These are phyloP conservation scores for Paraescarpia echinospica DNA, from an alignment of 1,140 invertebrate species.

Conservation along the genomic window DNA sequence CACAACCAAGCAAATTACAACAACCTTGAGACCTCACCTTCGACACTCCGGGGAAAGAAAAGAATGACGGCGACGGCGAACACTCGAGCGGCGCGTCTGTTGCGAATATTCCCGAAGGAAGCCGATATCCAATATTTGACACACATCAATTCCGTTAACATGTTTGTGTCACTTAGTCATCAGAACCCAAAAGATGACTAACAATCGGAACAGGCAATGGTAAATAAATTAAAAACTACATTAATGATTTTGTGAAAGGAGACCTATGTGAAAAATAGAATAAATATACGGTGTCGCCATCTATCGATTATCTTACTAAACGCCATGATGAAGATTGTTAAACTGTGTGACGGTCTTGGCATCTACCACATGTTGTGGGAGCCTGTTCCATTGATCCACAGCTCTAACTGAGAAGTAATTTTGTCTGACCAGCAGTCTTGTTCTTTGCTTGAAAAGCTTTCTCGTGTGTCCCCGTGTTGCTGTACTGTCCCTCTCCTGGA, in stretches of 20 bases:
- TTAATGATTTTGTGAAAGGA: neutral
- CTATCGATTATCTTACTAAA: neutral
- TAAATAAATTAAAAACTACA: neutral
- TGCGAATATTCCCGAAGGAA: neutral
- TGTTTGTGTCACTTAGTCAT: neutral
- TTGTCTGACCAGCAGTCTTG: too few relatives aligned
- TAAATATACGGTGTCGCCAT: neutral
- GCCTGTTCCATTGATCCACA: too few relatives aligned
- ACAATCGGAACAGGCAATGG: neutral
- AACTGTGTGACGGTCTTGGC: too few relatives aligned
- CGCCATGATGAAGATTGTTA: too few relatives aligned
- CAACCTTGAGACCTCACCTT: constrained; percentile 3
- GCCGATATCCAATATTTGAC: neutral
- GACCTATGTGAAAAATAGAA: neutral
- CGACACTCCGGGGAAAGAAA: neutral
- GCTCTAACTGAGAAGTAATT: too few relatives aligned
- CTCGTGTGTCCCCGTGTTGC: too few relatives aligned
- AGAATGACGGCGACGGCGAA: neutral
- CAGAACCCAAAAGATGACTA: too few relatives aligned
- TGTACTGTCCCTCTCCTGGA: too few relatives aligned
- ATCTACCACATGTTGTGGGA: too few relatives aligned
- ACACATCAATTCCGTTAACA: neutral
- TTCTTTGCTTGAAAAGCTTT: too few relatives aligned
- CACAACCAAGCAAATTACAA: neutral
- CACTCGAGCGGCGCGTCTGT: neutral